A percentile compares a stretch with the other conserved stretches of the same genome.
Conservation (phyloP, 2,888 invertebrate genomes). For the Idaea straminata region DNA sequence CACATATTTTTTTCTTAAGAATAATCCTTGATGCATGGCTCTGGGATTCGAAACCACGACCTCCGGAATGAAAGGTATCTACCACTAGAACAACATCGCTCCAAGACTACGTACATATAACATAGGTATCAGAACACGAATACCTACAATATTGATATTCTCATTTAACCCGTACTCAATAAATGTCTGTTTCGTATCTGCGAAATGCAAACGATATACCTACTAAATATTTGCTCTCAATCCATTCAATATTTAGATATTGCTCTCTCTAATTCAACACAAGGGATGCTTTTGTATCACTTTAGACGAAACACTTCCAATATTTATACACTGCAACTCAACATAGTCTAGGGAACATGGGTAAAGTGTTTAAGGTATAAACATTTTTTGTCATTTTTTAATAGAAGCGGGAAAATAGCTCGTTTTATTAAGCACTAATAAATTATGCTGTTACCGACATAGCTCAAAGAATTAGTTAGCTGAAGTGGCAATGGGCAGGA, state of each 20-base stretch:
- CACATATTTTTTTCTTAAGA: no score
- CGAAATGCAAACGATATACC: slow-evolving; percentile 21
- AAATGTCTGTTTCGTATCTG: slow-evolving; percentile 29
- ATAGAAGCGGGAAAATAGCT: no score
- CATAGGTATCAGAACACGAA: not conserved
- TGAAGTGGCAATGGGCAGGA: no score
- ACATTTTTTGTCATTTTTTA: no score
- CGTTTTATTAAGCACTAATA: no score
- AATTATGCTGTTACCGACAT: no score
- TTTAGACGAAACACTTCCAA: slow-evolving; percentile 3
- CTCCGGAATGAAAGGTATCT: no score
- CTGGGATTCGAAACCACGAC: no score
- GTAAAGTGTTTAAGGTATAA: no score
- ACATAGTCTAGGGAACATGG: not conserved
- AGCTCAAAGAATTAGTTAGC: no score
- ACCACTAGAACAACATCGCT: no score
- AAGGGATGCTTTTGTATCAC: not conserved
- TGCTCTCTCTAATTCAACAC: slow-evolving; percentile 14
- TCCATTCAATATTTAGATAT: slow-evolving; percentile 25
- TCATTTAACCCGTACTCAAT: slow-evolving; percentile 28
- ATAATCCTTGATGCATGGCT: no score
- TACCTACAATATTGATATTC: slow-evolving; percentile 11
- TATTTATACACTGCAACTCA: not conserved
- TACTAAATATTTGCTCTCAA: slow-evolving; percentile 23
- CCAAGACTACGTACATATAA: not conserved